phyloP scores from a whole-genome alignment of 2,888 invertebrate genomes.

The Trisateles emortualis region DNA sequence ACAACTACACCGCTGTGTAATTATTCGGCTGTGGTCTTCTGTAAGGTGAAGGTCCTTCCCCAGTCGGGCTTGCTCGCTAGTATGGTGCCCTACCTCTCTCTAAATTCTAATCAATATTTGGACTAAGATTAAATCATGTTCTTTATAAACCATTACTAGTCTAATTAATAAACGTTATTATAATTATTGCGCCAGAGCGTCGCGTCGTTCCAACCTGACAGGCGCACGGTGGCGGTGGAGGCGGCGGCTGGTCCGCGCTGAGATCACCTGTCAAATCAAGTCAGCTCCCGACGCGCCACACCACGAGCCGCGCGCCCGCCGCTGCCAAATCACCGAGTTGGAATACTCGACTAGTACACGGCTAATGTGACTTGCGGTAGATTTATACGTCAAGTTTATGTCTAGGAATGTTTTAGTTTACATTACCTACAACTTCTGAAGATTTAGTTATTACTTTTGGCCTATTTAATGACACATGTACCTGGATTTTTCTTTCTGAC shows the following conservation, averaged over 20 bases:
- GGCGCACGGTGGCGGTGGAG: too few relatives aligned
- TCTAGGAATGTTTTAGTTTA: constrained; percentile 22
- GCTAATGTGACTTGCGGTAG: constrained; percentile 32
- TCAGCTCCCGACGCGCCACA: constrained; percentile 18
- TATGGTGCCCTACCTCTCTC: too few relatives aligned
- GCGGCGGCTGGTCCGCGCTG: constrained; percentile 13
- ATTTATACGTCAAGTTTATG: constrained; percentile 34
- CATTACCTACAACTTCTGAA: neutral
- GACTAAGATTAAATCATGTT: neutral
- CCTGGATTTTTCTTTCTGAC: too few relatives aligned
- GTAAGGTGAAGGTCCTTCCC: too few relatives aligned
- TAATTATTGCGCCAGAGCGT: constrained; percentile 4
- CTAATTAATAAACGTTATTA: constrained; percentile 18
- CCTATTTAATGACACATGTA: neutral
- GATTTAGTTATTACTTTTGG: neutral
- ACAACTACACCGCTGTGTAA: too few relatives aligned
- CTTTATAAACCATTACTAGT: constrained; percentile 12
- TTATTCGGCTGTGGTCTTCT: too few relatives aligned
- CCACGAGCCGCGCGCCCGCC: too few relatives aligned
- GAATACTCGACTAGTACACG: constrained; percentile 1
- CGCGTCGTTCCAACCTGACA: constrained; percentile 3
- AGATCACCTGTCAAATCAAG: constrained; percentile 45
- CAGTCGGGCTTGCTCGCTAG: too few relatives aligned
- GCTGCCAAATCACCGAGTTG: constrained; percentile 7
- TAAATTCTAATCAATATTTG: too few relatives aligned